A percentile compares a stretch with the other conserved stretches of the same genome.
phyloP scores from a whole-genome alignment of 2,888 invertebrate genomes.

The Yponomeuta malinellus region DNA sequence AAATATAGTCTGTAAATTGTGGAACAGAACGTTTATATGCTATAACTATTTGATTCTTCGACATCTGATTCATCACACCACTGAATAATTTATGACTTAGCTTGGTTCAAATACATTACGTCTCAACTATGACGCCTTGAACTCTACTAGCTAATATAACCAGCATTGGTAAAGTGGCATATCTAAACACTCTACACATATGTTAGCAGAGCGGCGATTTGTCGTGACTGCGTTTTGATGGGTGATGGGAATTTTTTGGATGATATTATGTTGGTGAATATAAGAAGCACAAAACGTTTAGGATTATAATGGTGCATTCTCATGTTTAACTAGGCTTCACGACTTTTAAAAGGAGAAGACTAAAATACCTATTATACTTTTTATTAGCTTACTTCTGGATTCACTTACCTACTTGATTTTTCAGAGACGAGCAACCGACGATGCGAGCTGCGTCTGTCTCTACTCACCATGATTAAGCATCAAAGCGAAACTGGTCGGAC shows the following conservation, averaged over 20 bases:
- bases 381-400: too few relatives aligned
- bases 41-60: conserved; percentile 54
- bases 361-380: too few relatives aligned
- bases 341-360: too few relatives aligned
- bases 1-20: conserved; percentile 64
- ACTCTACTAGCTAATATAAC: conserved; percentile 25
- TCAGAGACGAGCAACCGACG: too few relatives aligned
- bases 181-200: conserved; percentile 29
- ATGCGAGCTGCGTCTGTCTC: too few relatives aligned
- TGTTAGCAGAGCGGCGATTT: conserved; percentile 60
- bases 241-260: conserved; percentile 62
- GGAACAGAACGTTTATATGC: conserved; percentile 55
- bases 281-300: conserved; percentile 62
- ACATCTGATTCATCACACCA: conserved; percentile 57
- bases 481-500: too few relatives aligned
- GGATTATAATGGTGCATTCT: conserved; percentile 23
- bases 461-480: too few relatives aligned
- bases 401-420: too few relatives aligned
- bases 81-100: not conserved
- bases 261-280: conserved; percentile 60
- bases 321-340: not conserved
- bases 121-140: conserved; percentile 14
- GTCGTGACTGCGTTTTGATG: conserved; percentile 68
- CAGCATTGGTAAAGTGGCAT: conserved; percentile 40
- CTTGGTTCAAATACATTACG: conserved; percentile 23